Evolutionary conservation across 2,888 invertebrate species (phyloP).

Genomic region (Nymphalis c-album): DNA sequence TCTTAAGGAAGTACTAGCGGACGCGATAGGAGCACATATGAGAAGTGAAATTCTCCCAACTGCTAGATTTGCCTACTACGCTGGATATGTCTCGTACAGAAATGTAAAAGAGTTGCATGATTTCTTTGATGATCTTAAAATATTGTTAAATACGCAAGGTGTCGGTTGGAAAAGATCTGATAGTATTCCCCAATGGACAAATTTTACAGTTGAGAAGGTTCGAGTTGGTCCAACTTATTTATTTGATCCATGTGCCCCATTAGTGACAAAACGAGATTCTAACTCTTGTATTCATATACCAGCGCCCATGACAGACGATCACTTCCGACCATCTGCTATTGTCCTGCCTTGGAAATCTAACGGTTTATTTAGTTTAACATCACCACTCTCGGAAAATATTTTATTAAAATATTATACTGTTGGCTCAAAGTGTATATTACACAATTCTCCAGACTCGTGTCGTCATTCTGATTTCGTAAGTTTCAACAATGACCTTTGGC

Average conservation of each 20-base stretch:
- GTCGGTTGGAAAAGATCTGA: conserved; percentile 63
- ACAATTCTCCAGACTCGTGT: conserved; percentile 61
- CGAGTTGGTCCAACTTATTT: conserved; percentile 55
- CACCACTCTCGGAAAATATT: conserved; percentile 60
- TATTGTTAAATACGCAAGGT: conserved; percentile 64
- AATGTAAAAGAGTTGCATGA: conserved; percentile 58
- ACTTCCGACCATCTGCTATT: conserved; percentile 56
- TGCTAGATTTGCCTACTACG: conserved; percentile 69
- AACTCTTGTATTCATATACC: conserved; percentile 68
- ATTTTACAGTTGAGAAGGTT: conserved; percentile 68
- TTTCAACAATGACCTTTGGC: conserved; percentile 72
- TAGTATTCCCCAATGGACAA: conserved; percentile 55
- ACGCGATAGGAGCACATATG: conserved; percentile 69
- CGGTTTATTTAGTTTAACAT: conserved; percentile 59
- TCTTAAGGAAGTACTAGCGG: conserved; percentile 61
- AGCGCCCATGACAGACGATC: conserved; percentile 61
- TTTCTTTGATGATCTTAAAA: conserved; percentile 58
- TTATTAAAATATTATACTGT: conserved; percentile 70
- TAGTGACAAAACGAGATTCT: conserved; percentile 60
- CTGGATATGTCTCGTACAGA: conserved; percentile 67
- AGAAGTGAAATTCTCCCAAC: conserved; percentile 64
- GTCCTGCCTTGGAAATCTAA: conserved; percentile 64
- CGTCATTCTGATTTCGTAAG: conserved; percentile 68
- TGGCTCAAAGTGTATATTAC: conserved; percentile 65
- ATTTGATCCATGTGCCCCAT: conserved; percentile 58